Percentiles rank a stretch among this genome's conserved stretches.
phyloP scores from a whole-genome alignment of 2,797 vertebrate species.

The Brachyalestes nurse region DNA sequence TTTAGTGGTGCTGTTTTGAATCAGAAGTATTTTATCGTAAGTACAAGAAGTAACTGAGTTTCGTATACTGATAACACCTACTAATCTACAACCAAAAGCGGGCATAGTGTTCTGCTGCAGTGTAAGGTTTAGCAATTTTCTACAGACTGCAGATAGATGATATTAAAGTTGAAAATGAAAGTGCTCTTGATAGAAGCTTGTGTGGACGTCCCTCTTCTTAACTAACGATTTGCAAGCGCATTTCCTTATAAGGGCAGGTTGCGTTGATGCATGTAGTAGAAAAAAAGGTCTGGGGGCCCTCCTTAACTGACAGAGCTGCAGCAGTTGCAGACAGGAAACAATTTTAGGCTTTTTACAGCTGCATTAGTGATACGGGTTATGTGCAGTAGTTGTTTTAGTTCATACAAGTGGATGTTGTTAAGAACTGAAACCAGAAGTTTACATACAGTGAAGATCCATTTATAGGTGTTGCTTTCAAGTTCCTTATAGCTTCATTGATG shows the following conservation, averaged over 20 bases:
- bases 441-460: constrained; percentile 26
- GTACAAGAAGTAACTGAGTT: no score
- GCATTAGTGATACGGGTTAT: not conserved
- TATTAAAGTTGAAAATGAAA: constrained; percentile 2
- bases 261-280: constrained; percentile 29
- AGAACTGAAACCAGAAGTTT: constrained; percentile 5
- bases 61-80: no score
- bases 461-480: constrained; percentile 36
- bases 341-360: constrained; percentile 27
- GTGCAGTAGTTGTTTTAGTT: not conserved
- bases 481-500: constrained; percentile 55
- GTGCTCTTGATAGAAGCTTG: not conserved
- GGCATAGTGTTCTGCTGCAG: no score
- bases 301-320: constrained; percentile 20
- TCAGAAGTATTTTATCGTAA: no score
- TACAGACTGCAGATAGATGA: no score
- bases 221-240: constrained; percentile 35
- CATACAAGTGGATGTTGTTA: not conserved
- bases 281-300: constrained; percentile 20
- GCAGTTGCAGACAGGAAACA: constrained; percentile 53
- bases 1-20: no score
- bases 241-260: constrained; percentile 74
- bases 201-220: constrained; percentile 35
- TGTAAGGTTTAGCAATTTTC: no score
- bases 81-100: no score